Base-by-base conservation (phyloP, 2,797 vertebrate species). In the Crenichthys baileyi region DNA sequence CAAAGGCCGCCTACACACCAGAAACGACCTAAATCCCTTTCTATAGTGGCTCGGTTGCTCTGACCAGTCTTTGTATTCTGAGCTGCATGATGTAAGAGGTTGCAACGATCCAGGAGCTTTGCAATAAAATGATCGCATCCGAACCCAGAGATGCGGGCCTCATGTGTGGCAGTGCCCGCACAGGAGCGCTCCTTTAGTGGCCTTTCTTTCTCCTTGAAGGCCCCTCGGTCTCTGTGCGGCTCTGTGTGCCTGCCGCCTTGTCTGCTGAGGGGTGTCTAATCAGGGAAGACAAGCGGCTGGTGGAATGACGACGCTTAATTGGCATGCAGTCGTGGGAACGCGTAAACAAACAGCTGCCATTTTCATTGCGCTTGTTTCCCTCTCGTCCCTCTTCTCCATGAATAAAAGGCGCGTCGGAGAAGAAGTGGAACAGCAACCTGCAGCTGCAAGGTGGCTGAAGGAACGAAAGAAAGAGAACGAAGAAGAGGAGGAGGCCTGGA, bases 341-440 rank as follows among this genome's bases (percentile, higher is more conserved):
- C 92, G 91, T 95, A 95, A 96, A 96, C 94, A 96, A 95, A 96
- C 95, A 96, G 94, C 95, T 95, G 94, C 94, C 94, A 93, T 93
- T 90, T 93, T 93, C 90, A 93, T 93, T 93, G 89, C 87, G 90
- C 90, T 89, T 90, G 85, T 90, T 91, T 88, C 90, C 89, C 89
- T 80, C 85, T 80, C 81, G 71, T 79, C 86, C 76, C 85, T 87
- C 86, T 87, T 89, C 90, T 85, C 91, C 87, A 85, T 93, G 93
- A 95, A 95, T 93, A 91, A 87, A 67, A 93, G 90, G 85, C 81
- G 87, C 80, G 61, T 80, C 85, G 73, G 80, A 89, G 82, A 88
- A 90, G 83, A 90, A 91, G 92, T 87, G 87, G 91, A 92, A 83
- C 89, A 87, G 88, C 87, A 86, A 88, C 85, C 87, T 91, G 92